phyloP scores from a whole-genome alignment of 2,797 vertebrate species.

The Melanotaenia parkinsoni region DNA sequence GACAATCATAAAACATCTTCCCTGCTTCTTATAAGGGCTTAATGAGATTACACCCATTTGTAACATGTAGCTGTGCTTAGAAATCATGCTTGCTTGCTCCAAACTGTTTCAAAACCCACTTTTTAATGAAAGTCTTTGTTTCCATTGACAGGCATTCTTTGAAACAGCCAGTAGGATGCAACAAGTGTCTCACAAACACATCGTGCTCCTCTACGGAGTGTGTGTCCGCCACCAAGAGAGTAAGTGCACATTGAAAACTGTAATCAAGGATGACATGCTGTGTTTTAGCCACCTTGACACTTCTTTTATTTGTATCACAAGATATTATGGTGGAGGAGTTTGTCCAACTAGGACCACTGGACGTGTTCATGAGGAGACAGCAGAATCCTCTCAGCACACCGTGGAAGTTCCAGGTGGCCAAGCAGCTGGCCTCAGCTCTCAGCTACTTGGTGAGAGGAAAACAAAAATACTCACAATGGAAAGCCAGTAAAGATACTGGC shows the following conservation, averaged over 20 bases:
- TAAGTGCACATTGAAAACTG: conserved; percentile 80
- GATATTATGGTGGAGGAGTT: conserved; percentile 99
- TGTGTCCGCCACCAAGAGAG: conserved; percentile 95
- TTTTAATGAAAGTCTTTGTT: background rate
- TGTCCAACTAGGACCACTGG: conserved; percentile 92
- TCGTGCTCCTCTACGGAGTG: conserved; percentile 93
- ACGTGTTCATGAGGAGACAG: conserved; percentile 93
- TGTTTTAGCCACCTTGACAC: background rate
- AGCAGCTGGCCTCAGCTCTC: conserved; percentile 94
- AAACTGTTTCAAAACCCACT: background rate
- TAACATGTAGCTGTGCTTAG: background rate
- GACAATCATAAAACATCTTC: conserved; percentile 45
- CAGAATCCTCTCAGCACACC: conserved; percentile 87
- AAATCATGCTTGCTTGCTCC: background rate
- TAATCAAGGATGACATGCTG: background rate
- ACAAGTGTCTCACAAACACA: conserved; percentile 97
- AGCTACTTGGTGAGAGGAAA: conserved; percentile 91
- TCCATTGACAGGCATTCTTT: conserved; percentile 89
- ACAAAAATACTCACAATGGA: background rate
- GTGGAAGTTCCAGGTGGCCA: conserved; percentile 99
- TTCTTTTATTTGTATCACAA: conserved; percentile 68
- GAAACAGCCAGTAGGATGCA: conserved; percentile 98
- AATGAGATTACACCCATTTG: background rate
- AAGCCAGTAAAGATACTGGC: background rate
- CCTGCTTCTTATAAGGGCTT: background rate